A percentile compares a stretch with the other conserved stretches of the same genome.
Evolutionary conservation across 2,113 vertebrate genomes (phyloP).

Genomic region (Entomyzon cyanotis): DNA sequence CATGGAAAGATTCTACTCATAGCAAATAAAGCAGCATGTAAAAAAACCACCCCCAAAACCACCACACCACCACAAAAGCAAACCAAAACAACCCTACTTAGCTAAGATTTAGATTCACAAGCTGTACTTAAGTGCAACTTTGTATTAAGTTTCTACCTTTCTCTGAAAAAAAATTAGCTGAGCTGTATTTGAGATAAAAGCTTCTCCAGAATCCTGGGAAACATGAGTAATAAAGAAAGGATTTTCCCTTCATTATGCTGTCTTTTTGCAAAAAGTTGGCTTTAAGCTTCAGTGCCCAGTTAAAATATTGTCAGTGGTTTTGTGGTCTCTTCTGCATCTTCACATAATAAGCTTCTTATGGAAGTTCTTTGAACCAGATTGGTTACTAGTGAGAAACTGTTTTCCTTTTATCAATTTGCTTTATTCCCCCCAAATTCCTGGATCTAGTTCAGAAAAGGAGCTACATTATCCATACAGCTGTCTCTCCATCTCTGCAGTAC

Average conservation of each 20-base stretch:
- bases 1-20: neutral
- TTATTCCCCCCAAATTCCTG: neutral
- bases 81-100: neutral
- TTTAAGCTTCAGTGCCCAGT: neutral
- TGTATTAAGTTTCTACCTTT: neutral
- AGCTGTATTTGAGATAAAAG: neutral
- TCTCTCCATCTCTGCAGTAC: neutral
- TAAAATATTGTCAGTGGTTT: neutral
- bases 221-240: neutral
- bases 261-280: neutral
- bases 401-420: neutral
- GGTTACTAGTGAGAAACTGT: neutral
- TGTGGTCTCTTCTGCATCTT: neutral
- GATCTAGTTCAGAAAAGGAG: neutral
- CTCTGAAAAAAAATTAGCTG: neutral
- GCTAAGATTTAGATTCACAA: neutral
- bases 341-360: neutral
- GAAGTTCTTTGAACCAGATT: neutral
- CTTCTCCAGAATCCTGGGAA: neutral
- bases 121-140: neutral
- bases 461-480: neutral
- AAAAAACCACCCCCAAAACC: neutral
- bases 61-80: neutral
- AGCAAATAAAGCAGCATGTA: neutral
- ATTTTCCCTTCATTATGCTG: neutral